phyloP scores from a whole-genome alignment of 2,888 invertebrate species.

The Lutraria lutraria region DNA sequence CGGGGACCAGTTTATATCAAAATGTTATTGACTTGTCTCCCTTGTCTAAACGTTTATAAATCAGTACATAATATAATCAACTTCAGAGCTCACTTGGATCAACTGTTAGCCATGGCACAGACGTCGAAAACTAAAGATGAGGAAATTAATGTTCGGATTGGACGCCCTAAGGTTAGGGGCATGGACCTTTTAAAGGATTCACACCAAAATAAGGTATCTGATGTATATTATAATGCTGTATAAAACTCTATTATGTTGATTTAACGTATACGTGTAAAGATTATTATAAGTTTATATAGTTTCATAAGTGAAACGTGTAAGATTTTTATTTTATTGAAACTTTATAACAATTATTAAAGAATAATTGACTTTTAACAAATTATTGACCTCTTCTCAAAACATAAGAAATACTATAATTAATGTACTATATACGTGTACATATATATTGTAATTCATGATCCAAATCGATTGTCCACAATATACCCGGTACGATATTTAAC shows the following conservation, averaged over 20 bases:
- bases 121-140: slow-evolving; percentile 45
- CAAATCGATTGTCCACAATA: background rate
- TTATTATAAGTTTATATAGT: background rate
- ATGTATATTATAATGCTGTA: background rate
- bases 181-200: slow-evolving; percentile 87
- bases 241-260: background rate
- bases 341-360: no score
- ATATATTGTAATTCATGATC: background rate
- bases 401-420: no score
- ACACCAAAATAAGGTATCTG: slow-evolving; percentile 89
- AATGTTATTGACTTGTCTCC: slow-evolving; percentile 33
- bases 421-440: no score
- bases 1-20: no score
- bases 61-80: background rate
- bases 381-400: no score
- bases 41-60: slow-evolving; percentile 27
- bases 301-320: no score
- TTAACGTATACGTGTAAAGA: no score
- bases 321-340: no score
- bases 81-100: slow-evolving; percentile 57
- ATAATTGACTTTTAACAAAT: no score
- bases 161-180: slow-evolving; percentile 83
- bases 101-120: slow-evolving; percentile 67
- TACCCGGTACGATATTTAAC: background rate
- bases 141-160: slow-evolving; percentile 64